Evolutionary conservation across 2,113 vertebrate species (phyloP).

Genomic region (Prunella fulvescens): DNA sequence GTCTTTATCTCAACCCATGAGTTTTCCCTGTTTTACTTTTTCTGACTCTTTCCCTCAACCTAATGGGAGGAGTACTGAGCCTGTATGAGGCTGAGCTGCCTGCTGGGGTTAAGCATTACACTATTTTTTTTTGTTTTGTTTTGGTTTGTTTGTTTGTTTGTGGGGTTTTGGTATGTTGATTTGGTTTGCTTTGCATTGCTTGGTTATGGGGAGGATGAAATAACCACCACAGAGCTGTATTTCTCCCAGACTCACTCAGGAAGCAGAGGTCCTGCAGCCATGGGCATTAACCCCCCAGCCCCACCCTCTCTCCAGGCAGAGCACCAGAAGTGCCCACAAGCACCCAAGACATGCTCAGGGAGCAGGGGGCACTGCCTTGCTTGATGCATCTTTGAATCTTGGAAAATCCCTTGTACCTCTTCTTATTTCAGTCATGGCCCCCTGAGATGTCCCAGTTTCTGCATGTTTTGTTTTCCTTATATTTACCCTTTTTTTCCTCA

Average conservation of each 20-base stretch:
- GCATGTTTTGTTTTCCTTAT: neutral
- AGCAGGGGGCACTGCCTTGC: neutral
- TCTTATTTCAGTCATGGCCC: neutral
- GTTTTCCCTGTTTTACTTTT: neutral
- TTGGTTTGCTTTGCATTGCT: neutral
- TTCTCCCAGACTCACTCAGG: neutral
- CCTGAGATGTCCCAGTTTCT: neutral
- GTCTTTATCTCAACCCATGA: neutral
- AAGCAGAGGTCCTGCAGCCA: neutral
- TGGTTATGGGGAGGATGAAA: neutral
- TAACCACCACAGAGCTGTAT: neutral
- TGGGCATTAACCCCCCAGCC: neutral
- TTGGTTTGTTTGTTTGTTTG: neutral
- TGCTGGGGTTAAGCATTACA: neutral
- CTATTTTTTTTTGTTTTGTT: neutral
- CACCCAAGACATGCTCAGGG: neutral
- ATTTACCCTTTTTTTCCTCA: neutral
- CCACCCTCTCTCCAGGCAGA: neutral
- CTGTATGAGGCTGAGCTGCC: neutral
- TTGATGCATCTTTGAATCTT: neutral
- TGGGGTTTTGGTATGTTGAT: neutral
- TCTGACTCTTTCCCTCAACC: neutral
- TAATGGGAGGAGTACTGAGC: neutral
- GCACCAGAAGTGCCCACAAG: fast-evolving
- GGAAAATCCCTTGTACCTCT: neutral